These are phyloP conservation scores for Trachurus trachurus DNA, from an alignment of 2,797 vertebrate genomes.

Conservation along the genomic window DNA sequence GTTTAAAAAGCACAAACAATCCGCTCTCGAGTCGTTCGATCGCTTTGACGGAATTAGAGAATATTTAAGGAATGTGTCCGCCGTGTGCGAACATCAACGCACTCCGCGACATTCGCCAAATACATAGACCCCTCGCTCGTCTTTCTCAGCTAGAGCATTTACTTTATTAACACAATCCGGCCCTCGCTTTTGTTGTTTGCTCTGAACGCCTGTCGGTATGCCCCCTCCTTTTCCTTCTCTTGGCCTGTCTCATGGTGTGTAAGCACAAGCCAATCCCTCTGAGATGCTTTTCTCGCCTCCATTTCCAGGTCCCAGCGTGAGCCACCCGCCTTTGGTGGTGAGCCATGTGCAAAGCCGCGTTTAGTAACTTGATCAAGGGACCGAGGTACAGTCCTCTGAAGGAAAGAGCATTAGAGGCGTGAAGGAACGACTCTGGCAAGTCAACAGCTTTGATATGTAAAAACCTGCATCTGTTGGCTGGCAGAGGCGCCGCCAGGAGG, in stretches of 20 bases:
- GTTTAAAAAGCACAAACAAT: slow-evolving; percentile 55
- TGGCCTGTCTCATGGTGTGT: slow-evolving; percentile 74
- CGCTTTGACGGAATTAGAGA: slow-evolving; percentile 44
- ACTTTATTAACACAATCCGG: slow-evolving; percentile 63
- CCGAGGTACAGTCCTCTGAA: slow-evolving; percentile 83
- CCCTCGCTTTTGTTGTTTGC: slow-evolving; percentile 57
- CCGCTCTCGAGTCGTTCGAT: slow-evolving; percentile 33
- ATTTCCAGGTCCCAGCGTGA: slow-evolving; percentile 80
- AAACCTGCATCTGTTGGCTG: slow-evolving; percentile 81
- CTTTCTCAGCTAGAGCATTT: slow-evolving; percentile 45
- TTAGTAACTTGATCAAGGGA: slow-evolving; percentile 85
- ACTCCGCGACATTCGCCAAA: slow-evolving; percentile 33
- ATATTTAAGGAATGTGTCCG: slow-evolving; percentile 25
- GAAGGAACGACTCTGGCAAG: slow-evolving; percentile 81
- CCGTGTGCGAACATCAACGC: slow-evolving; percentile 1
- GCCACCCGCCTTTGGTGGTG: slow-evolving; percentile 78
- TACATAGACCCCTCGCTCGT: slow-evolving; percentile 48
- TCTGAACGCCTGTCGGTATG: slow-evolving; percentile 52
- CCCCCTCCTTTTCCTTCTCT: slow-evolving; percentile 50
- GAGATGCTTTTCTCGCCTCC: slow-evolving; percentile 77
- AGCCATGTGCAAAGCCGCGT: slow-evolving; percentile 82
- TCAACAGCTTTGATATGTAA: slow-evolving; percentile 87
- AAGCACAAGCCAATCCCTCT: slow-evolving; percentile 81
- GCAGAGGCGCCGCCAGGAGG: slow-evolving; percentile 71
- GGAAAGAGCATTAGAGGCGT: slow-evolving; percentile 85